Evolutionary conservation across 2,113 vertebrate species (phyloP).

Genomic region (Peromyscus maniculatus): DNA sequence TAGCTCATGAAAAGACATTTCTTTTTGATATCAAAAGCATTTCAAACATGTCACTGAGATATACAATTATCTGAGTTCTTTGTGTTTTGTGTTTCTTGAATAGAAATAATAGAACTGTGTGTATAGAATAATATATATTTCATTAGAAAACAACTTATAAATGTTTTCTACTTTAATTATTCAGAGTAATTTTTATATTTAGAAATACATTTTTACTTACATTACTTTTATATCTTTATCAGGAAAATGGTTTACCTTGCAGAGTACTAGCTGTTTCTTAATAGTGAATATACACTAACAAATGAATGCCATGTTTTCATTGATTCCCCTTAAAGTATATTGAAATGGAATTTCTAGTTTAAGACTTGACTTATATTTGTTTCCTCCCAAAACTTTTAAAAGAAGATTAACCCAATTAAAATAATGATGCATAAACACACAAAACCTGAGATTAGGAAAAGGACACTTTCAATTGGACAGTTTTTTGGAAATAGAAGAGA

Average conservation of each 20-base stretch:
- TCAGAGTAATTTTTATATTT: conserved; percentile 54
- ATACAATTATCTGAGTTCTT: conserved; percentile 39
- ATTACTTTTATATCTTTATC: conserved; percentile 33
- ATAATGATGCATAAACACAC: conserved; percentile 33
- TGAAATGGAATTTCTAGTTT: conserved; percentile 30
- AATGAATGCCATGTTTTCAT: conserved; percentile 51
- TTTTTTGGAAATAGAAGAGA: conserved; percentile 6
- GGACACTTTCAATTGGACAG: background rate
- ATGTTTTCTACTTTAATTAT: conserved; percentile 14
- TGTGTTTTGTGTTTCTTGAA: conserved; percentile 29
- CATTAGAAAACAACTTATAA: conserved; percentile 41
- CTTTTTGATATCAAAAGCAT: conserved; percentile 64
- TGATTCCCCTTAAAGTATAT: conserved; percentile 40
- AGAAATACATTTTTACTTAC: conserved; percentile 7
- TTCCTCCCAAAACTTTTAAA: conserved; percentile 53
- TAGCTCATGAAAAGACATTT: conserved; percentile 61
- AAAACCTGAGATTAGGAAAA: conserved; percentile 4
- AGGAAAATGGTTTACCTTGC: conserved; percentile 4
- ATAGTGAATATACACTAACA: conserved; percentile 33
- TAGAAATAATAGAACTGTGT: background rate
- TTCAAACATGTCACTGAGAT: conserved; percentile 41
- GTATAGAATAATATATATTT: conserved; percentile 44
- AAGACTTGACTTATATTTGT: conserved; percentile 26
- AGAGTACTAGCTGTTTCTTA: background rate
- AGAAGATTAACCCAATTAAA: conserved; percentile 46